Percentiles rank a stretch among this genome's conserved stretches.
Evolutionary conservation across 1,140 invertebrate genomes (phyloP).

Genomic region (Ctenoplectra terminalis): DNA sequence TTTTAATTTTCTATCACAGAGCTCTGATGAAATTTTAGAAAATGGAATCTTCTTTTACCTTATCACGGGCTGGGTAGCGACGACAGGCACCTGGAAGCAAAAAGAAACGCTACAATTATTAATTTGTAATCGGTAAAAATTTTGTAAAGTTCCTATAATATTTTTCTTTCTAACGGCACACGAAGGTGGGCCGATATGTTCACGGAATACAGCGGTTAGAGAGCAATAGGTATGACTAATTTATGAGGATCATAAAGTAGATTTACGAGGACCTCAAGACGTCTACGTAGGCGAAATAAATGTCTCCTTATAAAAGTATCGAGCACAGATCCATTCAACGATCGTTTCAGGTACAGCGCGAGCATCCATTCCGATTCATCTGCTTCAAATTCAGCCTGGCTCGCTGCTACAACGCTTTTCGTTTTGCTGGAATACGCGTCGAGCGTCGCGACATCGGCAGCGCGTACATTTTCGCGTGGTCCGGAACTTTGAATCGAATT

Average conservation of each 20-base stretch:
- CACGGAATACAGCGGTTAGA: too few relatives aligned
- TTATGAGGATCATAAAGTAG: too few relatives aligned
- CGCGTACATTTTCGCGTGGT: background rate
- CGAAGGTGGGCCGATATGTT: too few relatives aligned
- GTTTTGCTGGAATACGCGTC: slow-evolving; percentile 6
- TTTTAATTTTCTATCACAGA: too few relatives aligned
- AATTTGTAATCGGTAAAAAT: too few relatives aligned
- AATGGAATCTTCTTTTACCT: slow-evolving; percentile 25
- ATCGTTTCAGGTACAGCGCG: background rate
- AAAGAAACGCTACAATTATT: background rate
- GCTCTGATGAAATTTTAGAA: too few relatives aligned
- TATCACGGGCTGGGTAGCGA: background rate
- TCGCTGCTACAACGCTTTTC: slow-evolving; percentile 21
- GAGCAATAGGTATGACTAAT: too few relatives aligned
- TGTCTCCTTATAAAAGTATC: too few relatives aligned
- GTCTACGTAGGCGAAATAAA: too few relatives aligned
- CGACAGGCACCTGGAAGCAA: background rate
- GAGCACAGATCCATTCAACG: background rate
- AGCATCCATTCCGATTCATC: slow-evolving; percentile 16
- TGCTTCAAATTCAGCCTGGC: slow-evolving; percentile 17
- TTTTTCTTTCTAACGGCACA: too few relatives aligned
- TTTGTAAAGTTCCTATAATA: too few relatives aligned
- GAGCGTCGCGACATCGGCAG: background rate
- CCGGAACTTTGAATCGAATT: background rate
- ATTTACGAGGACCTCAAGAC: too few relatives aligned